phyloP scores from a whole-genome alignment of 2,888 invertebrate genomes.

The Mesoligia furuncula region DNA sequence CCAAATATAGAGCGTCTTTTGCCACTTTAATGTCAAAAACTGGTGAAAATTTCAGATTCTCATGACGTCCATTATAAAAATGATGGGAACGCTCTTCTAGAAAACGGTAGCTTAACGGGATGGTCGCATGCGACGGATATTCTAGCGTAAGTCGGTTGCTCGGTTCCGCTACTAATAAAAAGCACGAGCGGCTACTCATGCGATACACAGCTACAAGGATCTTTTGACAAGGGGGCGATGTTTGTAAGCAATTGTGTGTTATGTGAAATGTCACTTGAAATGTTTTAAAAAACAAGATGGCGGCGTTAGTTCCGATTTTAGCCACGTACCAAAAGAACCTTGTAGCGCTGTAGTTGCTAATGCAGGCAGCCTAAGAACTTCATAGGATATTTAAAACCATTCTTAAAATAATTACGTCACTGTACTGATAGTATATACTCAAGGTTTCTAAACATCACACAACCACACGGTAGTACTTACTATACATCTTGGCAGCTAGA shows the following conservation, averaged over 20 bases:
- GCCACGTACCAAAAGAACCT: not conserved
- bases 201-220: not conserved
- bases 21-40: too few relatives aligned
- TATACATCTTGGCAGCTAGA: slow-evolving; percentile 88
- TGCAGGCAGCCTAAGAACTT: not conserved
- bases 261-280: not conserved
- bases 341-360: not conserved
- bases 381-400: not conserved
- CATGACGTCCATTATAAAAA: too few relatives aligned
- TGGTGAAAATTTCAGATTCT: too few relatives aligned
- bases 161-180: not conserved
- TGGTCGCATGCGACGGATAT: not conserved
- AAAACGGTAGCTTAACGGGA: not conserved
- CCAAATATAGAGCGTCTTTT: too few relatives aligned
- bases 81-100: too few relatives aligned
- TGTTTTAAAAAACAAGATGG: not conserved
- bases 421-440: not conserved
- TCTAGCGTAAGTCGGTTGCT: not conserved
- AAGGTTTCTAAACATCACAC: slow-evolving; percentile 39
- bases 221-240: not conserved
- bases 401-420: not conserved
- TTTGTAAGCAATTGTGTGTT: not conserved
- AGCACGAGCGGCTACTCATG: slow-evolving; percentile 2
- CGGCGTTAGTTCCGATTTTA: not conserved
- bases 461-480: slow-evolving; percentile 77